Conservation (phyloP, 2,888 invertebrate genomes). For the Conchocele bisecta region DNA sequence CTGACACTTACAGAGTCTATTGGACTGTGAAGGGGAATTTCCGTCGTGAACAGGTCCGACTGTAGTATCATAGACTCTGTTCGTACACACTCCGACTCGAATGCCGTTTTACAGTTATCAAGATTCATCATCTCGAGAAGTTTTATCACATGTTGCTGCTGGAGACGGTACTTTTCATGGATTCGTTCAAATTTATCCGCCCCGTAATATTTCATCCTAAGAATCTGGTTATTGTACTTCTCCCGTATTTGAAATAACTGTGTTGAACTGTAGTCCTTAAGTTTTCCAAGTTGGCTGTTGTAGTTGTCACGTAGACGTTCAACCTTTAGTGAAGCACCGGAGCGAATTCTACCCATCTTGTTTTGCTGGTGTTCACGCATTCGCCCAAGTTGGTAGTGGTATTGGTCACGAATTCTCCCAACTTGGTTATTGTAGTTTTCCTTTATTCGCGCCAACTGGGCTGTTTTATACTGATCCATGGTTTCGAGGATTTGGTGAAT, state of each 20-base stretch:
- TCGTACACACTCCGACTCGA: conserved; percentile 86
- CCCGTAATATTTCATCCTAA: conserved; percentile 97
- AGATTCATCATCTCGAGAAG: conserved; percentile 96
- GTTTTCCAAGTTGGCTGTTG: conserved; percentile 92
- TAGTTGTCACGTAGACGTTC: conserved; percentile 97
- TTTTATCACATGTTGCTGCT: conserved; percentile 96
- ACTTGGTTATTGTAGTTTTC: conserved; percentile 79
- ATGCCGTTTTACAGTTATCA: conserved; percentile 90
- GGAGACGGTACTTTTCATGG: conserved; percentile 96
- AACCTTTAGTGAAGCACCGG: conserved; percentile 96
- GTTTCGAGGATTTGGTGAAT: conserved; percentile 83
- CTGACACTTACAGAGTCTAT: conserved; percentile 55
- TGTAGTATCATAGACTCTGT: conserved; percentile 87
- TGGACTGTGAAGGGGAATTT: conserved; percentile 55
- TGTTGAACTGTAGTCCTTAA: conserved; percentile 94
- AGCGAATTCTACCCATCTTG: conserved; percentile 93
- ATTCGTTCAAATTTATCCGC: conserved; percentile 94
- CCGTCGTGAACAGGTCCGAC: conserved; percentile 58
- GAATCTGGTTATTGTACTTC: conserved; percentile 97
- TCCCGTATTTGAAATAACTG: conserved; percentile 97
- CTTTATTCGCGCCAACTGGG: conserved; percentile 74
- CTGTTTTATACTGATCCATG: conserved; percentile 77
- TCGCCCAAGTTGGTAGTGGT: conserved; percentile 85
- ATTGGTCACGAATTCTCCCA: conserved; percentile 75
- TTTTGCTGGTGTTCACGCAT: conserved; percentile 89